These are phyloP conservation scores for Machimus atricapillus DNA, from an alignment of 2,888 invertebrate genomes.

Conservation along the genomic window DNA sequence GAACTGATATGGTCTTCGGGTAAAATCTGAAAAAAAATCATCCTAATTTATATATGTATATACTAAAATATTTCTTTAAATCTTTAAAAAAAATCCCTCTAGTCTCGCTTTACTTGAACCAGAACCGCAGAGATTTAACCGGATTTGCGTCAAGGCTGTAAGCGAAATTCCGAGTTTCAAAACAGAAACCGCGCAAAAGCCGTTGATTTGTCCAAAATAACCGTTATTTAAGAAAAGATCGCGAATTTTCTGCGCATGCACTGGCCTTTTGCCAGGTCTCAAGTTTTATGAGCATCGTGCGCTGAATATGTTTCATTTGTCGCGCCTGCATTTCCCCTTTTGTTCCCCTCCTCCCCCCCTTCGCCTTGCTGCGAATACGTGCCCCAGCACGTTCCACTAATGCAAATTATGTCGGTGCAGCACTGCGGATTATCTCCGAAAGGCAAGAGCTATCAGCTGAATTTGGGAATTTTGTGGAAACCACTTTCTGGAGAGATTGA, in stretches of 20 bases:
- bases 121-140: neutral
- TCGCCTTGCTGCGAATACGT: neutral
- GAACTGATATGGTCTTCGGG: too few species aligned
- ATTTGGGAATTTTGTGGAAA: neutral
- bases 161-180: neutral
- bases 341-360: neutral
- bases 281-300: conserved; percentile 3
- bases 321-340: neutral
- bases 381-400: neutral
- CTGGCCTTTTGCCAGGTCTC: neutral
- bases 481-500: neutral
- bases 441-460: neutral
- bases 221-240: neutral
- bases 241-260: neutral
- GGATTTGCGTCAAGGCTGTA: neutral
- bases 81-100: too few species aligned
- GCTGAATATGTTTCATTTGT: neutral
- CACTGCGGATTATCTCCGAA: neutral
- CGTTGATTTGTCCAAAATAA: neutral
- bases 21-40: too few species aligned
- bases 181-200: neutral
- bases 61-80: too few species aligned
- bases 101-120: too few species aligned
- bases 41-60: too few species aligned
- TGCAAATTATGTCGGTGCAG: neutral